A percentile compares a stretch with the other conserved stretches of the same genome.
Evolutionary conservation across 2,888 invertebrate species (phyloP).

Genomic region (Halocaridina rubra): DNA sequence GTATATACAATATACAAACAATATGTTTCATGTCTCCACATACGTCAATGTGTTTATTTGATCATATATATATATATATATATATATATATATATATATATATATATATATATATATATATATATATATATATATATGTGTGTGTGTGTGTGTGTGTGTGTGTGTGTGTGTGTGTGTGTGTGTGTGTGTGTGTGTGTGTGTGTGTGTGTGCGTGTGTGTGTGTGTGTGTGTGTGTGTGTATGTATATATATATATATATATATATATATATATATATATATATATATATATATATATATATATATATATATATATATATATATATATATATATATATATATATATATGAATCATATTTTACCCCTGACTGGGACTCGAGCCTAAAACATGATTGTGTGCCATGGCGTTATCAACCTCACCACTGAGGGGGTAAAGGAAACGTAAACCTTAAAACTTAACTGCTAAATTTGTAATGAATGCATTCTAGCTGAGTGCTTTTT

Average conservation of each 20-base stretch:
- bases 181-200: no score
- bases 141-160: background rate
- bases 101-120: constrained; percentile 4
- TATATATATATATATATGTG: background rate
- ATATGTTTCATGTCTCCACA: background rate
- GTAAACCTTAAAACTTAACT: no score
- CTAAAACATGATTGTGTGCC: no score
- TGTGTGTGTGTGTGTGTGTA: background rate
- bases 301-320: constrained; percentile 4
- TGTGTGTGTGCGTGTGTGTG: background rate
- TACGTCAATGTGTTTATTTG: background rate
- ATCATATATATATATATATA: background rate
- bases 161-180: background rate
- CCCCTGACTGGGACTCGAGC: no score
- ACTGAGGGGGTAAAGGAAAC: no score
- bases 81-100: background rate
- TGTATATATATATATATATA: constrained; percentile 4
- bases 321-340: constrained; percentile 8
- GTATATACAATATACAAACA: constrained; percentile 2
- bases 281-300: constrained; percentile 8
- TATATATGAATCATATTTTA: background rate
- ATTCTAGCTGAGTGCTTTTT: no score
- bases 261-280: constrained; percentile 8
- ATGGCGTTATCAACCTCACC: no score
- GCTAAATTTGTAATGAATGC: no score